phyloP scores from a whole-genome alignment of 1,140 invertebrate genomes.

The Dendroctonus ponderosae region DNA sequence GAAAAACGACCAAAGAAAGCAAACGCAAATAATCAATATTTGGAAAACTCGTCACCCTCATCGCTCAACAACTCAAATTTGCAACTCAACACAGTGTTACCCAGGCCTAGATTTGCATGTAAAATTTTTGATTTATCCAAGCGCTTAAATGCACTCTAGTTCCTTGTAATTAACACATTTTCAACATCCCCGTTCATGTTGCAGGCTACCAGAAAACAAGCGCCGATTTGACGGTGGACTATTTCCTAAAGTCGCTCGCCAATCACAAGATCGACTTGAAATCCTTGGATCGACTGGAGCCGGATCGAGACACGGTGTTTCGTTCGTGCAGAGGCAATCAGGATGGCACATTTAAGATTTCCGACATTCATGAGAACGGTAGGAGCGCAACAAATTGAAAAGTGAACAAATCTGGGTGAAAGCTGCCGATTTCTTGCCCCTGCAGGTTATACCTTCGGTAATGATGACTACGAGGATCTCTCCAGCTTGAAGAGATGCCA shows the following conservation, averaged over 20 bases:
- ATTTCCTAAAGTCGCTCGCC: conserved; percentile 57
- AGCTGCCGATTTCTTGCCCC: background rate
- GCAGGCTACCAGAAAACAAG: conserved; percentile 48
- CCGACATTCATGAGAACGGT: conserved; percentile 56
- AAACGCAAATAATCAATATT: too few species aligned
- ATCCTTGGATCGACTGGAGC: conserved; percentile 40
- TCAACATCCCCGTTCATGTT: too few species aligned
- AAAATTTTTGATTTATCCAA: too few species aligned
- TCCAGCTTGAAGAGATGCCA: conserved; percentile 52
- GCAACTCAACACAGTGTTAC: too few species aligned
- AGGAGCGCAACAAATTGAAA: conserved; percentile 23
- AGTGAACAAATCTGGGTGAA: background rate
- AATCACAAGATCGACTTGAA: conserved; percentile 50
- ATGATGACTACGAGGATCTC: conserved; percentile 49
- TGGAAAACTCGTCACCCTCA: too few species aligned
- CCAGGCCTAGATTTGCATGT: too few species aligned
- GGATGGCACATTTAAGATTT: conserved; percentile 57
- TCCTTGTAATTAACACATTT: too few species aligned
- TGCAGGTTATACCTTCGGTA: conserved; percentile 48
- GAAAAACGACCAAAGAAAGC: too few species aligned
- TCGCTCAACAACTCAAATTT: too few species aligned
- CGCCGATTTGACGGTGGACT: conserved; percentile 57
- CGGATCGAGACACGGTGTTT: conserved; percentile 44
- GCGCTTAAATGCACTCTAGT: too few species aligned
- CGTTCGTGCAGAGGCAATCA: conserved; percentile 49